A percentile compares a stretch with the other conserved stretches of the same genome.
phyloP scores from a whole-genome alignment of 2,797 vertebrate species.

The Peromyscus nudipes region DNA sequence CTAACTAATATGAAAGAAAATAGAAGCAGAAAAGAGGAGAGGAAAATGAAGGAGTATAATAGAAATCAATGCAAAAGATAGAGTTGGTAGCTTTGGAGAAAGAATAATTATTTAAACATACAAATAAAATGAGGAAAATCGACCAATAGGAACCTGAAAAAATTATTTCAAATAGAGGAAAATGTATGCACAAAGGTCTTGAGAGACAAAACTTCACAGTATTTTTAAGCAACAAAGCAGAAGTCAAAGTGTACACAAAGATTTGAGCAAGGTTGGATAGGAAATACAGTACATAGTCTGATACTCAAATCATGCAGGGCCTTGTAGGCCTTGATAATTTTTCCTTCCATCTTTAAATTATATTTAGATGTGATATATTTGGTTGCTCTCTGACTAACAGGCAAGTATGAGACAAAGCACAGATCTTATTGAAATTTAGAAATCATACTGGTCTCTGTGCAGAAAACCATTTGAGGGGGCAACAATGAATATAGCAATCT shows the following conservation, averaged over 20 bases:
- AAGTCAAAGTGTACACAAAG: not conserved
- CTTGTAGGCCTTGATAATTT: not conserved
- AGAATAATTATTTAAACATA: slow-evolving; percentile 1
- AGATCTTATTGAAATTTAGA: slow-evolving; percentile 15
- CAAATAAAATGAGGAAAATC: slow-evolving; percentile 3
- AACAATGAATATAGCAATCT: slow-evolving; percentile 18
- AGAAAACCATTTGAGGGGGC: slow-evolving; percentile 7
- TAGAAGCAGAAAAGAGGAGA: not conserved
- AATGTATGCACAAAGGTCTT: slow-evolving; percentile 16
- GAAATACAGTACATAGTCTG: not conserved
- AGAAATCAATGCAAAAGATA: not conserved
- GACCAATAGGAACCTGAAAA: not conserved
- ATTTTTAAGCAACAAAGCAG: slow-evolving; percentile 25
- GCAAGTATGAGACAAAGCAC: not conserved
- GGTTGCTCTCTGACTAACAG: not conserved
- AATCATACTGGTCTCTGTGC: slow-evolving; percentile 2
- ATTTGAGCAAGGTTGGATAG: not conserved
- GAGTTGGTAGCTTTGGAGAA: not conserved
- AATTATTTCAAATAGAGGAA: slow-evolving; percentile 24
- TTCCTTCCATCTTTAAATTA: not conserved
- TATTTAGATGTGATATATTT: not conserved
- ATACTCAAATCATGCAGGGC: not conserved
- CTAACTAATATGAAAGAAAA: slow-evolving; percentile 38
- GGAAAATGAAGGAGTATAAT: not conserved
- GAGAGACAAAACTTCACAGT: not conserved